A percentile compares a stretch with the other conserved stretches of the same genome.
phyloP scores from a whole-genome alignment of 2,888 invertebrate genomes.

The Macrophya annulata region DNA sequence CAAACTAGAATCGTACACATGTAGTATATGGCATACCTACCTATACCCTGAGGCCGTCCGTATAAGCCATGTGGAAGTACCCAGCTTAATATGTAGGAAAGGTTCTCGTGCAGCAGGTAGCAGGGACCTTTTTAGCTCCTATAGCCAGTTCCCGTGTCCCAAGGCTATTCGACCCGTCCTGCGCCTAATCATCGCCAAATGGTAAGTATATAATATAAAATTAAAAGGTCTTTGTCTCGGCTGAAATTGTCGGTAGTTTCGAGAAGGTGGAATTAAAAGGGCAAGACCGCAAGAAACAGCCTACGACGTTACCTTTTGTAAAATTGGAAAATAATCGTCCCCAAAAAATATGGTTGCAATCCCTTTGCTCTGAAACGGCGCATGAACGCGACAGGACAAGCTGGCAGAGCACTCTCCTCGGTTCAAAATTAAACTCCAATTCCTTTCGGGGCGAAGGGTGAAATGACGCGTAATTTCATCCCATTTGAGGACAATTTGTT shows the following conservation, averaged over 20 bases:
- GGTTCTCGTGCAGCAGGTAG: conserved; percentile 52
- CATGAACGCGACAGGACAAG: conserved; percentile 13
- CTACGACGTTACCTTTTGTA: conserved; percentile 28
- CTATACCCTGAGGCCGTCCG: background rate
- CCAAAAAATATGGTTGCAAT: conserved; percentile 50
- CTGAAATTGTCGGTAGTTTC: conserved; percentile 58
- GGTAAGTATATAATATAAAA: conserved; percentile 62
- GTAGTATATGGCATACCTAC: conserved; percentile 16
- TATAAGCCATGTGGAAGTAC: conserved; percentile 36
- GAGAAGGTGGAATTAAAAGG: conserved; percentile 44
- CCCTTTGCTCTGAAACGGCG: conserved; percentile 6
- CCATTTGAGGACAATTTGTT: conserved; percentile 58
- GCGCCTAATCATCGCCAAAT: conserved; percentile 52
- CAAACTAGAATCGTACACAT: conserved; percentile 23
- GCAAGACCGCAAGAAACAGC: conserved; percentile 38
- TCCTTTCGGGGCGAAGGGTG: conserved; percentile 51
- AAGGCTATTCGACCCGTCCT: conserved; percentile 53
- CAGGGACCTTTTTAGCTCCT: conserved; percentile 34
- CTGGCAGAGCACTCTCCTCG: conserved; percentile 48
- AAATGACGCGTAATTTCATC: conserved; percentile 57
- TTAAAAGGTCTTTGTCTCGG: conserved; percentile 65
- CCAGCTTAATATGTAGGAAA: conserved; percentile 46
- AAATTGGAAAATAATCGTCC: conserved; percentile 51
- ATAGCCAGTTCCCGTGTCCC: conserved; percentile 33
- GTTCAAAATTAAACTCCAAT: conserved; percentile 57